Evolutionary conservation across 2,797 vertebrate species (phyloP).

Genomic region (Molossus alvarezi): DNA sequence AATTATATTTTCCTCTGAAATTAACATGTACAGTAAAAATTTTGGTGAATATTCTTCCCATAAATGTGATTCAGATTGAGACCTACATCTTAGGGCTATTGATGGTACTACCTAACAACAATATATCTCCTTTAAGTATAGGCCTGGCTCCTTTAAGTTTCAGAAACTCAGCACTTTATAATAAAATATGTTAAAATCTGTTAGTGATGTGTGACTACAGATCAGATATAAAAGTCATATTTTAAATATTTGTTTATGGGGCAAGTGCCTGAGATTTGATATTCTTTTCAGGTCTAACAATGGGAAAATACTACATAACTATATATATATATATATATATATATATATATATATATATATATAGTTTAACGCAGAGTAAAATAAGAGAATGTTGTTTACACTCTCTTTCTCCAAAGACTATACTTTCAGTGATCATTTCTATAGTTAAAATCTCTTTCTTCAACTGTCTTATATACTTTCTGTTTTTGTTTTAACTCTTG

Average conservation of each 20-base stretch:
- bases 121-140: background rate
- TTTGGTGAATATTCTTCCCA: background rate
- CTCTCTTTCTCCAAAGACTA: background rate
- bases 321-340: background rate
- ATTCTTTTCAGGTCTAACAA: no score
- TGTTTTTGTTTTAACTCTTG: background rate
- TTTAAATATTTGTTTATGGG: background rate
- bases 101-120: background rate
- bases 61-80: background rate
- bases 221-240: background rate
- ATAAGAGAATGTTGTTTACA: background rate
- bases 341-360: background rate
- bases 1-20: constrained; percentile 37
- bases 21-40: background rate
- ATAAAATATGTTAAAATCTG: background rate
- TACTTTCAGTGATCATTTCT: no score
- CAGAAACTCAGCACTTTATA: background rate
- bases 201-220: background rate
- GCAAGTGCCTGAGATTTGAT: background rate
- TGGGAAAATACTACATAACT: background rate
- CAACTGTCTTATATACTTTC: background rate
- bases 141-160: accelerated
- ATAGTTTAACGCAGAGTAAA: background rate
- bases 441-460: background rate
- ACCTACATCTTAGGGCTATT: background rate